Conservation (phyloP, 2,113 vertebrate species). For the Natator depressus region DNA sequence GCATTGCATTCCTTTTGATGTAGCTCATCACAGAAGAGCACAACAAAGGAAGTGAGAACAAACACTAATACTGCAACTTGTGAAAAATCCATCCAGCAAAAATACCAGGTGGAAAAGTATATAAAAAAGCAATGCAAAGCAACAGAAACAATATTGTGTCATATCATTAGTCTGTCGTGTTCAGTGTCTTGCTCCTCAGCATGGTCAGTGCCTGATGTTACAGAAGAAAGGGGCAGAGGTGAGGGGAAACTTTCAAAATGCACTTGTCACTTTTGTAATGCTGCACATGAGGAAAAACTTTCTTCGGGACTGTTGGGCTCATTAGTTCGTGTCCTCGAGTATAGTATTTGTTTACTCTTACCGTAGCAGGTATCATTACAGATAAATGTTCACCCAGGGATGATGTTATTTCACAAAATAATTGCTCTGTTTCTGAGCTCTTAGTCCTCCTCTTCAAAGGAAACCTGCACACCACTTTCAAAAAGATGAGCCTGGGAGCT, state of each 20-base stretch:
- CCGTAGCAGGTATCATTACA: not conserved
- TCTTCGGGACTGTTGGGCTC: not conserved
- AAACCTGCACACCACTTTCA: not conserved
- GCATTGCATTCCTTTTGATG: not conserved
- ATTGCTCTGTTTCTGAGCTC: not conserved
- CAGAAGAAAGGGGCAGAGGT: not conserved
- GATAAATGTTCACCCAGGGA: not conserved
- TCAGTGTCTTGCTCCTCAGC: not conserved
- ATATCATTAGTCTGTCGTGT: accelerated
- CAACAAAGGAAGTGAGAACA: not conserved
- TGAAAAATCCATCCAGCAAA: not conserved
- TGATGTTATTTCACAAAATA: not conserved
- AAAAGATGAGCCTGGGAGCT: not conserved
- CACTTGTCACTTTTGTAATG: not conserved
- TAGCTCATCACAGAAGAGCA: accelerated
- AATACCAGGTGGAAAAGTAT: not conserved
- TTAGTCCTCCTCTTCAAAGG: not conserved
- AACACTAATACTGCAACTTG: not conserved
- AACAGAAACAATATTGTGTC: not conserved
- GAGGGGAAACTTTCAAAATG: not conserved
- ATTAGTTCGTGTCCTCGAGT: not conserved
- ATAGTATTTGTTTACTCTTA: accelerated
- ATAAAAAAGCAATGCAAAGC: not conserved
- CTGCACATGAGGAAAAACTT: not conserved
- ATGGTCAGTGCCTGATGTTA: accelerated